These are phyloP conservation scores for Cebus imitator DNA, from an alignment of 2,113 vertebrate species.

Conservation along the genomic window DNA sequence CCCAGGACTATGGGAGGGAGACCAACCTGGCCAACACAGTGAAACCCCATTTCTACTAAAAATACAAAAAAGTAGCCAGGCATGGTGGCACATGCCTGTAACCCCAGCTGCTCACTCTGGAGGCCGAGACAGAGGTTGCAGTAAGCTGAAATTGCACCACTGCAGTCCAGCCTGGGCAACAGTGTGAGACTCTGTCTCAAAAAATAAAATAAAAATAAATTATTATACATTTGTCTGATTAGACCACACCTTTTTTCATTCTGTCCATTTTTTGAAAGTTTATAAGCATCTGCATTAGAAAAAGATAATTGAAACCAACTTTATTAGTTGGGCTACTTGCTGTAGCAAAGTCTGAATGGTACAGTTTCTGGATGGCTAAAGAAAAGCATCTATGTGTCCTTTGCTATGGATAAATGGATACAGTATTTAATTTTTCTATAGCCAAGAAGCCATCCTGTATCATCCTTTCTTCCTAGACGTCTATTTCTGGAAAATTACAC, in stretches of 20 bases:
- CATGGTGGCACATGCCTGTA: too few relatives aligned
- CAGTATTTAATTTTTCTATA: neutral
- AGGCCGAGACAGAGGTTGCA: too few relatives aligned
- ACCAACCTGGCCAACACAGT: too few relatives aligned
- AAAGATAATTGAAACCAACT: neutral
- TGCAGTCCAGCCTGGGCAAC: too few relatives aligned
- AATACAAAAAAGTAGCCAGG: too few relatives aligned
- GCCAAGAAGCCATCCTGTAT: neutral
- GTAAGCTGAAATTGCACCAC: too few relatives aligned
- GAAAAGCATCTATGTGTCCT: neutral
- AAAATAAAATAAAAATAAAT: neutral
- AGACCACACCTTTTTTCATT: neutral
- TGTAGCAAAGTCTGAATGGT: neutral
- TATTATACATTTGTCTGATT: neutral
- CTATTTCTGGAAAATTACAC: neutral
- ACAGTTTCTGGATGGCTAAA: neutral
- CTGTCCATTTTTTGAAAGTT: neutral
- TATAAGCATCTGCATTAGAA: neutral
- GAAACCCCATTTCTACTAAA: too few relatives aligned
- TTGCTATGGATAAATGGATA: neutral
- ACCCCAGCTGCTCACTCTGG: too few relatives aligned
- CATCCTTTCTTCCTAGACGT: conserved; percentile 34
- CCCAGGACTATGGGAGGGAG: too few relatives aligned
- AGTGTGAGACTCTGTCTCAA: too few relatives aligned
- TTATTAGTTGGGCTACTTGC: neutral